Percentiles rank a stretch among this genome's conserved stretches.
These are phyloP conservation scores for Holcopasites calliopsidis DNA, from an alignment of 1,140 invertebrate genomes.

Conservation along the genomic window DNA sequence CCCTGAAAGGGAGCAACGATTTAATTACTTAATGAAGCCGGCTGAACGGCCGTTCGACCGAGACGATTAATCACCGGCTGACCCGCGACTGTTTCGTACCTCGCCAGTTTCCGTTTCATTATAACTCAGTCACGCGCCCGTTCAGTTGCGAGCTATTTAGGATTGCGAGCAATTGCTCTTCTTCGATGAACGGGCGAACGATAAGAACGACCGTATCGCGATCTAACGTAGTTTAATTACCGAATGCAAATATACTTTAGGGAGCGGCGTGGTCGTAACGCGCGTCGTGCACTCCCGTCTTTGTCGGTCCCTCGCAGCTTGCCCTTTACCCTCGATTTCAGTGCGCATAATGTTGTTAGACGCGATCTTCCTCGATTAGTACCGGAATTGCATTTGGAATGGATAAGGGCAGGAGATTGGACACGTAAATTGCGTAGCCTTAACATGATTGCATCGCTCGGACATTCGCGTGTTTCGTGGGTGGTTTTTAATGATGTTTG, in stretches of 20 bases:
- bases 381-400: not conserved
- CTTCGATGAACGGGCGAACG: constrained; percentile 58
- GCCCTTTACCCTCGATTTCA: constrained; percentile 9
- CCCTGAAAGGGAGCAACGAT: not conserved
- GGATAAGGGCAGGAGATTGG: constrained; percentile 7
- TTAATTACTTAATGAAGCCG: constrained; percentile 60
- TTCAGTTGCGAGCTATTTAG: constrained; percentile 40
- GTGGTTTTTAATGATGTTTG: not conserved
- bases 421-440: constrained; percentile 23
- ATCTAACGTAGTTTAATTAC: constrained; percentile 70
- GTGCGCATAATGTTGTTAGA: constrained; percentile 7
- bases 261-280: constrained; percentile 52
- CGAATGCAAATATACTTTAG: constrained; percentile 73
- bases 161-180: constrained; percentile 58
- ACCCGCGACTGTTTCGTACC: constrained; percentile 37
- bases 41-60: constrained; percentile 24
- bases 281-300: constrained; percentile 48
- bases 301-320: not conserved
- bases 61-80: constrained; percentile 52
- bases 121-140: constrained; percentile 42
- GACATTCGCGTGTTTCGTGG: not conserved
- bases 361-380: constrained; percentile 45
- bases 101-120: constrained; percentile 45
- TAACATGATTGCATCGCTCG: not conserved
- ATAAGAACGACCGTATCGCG: constrained; percentile 64